Evolutionary conservation across 2,888 invertebrate genomes (phyloP).

Genomic region (Parnassius glacialis): DNA sequence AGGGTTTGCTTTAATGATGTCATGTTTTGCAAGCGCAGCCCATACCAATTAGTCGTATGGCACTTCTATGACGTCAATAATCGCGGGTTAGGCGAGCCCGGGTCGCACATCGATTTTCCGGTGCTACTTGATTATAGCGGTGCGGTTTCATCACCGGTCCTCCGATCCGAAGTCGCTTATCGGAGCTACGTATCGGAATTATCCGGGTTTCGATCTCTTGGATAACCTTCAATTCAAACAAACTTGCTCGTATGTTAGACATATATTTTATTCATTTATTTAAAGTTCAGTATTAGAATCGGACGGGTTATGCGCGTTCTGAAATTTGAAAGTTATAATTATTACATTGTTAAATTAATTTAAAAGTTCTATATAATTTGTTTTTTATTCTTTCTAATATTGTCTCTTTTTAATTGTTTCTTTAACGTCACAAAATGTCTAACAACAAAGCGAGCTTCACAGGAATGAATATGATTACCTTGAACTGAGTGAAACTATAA

Average conservation of each 20-base stretch:
- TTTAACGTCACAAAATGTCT: no score
- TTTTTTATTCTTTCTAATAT: no score
- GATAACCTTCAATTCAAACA: slow-evolving; percentile 4
- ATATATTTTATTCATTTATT: no score
- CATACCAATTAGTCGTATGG: slow-evolving; percentile 4
- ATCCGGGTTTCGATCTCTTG: slow-evolving; percentile 26
- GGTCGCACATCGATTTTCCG: slow-evolving; percentile 41
- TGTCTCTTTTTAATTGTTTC: no score
- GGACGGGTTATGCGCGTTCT: no score
- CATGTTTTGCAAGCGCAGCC: slow-evolving; percentile 9
- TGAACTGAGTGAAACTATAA: no score
- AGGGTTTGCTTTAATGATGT: slow-evolving; percentile 1
- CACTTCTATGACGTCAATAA: slow-evolving; percentile 34
- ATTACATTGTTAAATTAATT: no score
- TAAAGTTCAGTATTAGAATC: no score
- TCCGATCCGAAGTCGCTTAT: slow-evolving; percentile 35
- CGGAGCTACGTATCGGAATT: slow-evolving; percentile 35
- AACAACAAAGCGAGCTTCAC: no score
- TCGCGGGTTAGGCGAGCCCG: slow-evolving; percentile 38
- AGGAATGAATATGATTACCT: no score
- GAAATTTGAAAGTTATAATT: no score
- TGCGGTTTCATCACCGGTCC: slow-evolving; percentile 39
- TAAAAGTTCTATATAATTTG: no score
- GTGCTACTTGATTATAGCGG: slow-evolving; percentile 41
- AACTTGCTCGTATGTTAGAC: background rate